Evolutionary conservation across 2,888 invertebrate species (phyloP).

Genomic region (Erebia aethiops): DNA sequence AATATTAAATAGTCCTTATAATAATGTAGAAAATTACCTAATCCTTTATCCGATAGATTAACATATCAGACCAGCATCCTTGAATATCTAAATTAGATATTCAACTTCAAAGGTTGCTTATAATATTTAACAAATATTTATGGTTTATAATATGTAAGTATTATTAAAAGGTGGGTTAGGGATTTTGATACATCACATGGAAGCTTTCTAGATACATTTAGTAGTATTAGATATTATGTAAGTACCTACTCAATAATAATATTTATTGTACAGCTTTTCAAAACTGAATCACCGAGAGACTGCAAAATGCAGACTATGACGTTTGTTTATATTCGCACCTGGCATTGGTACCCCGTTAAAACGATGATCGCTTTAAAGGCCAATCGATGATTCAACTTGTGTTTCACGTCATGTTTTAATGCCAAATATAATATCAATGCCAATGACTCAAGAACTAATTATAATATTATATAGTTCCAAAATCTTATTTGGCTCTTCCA

Average conservation of each 20-base stretch:
- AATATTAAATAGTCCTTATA: not conserved
- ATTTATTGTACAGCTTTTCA: not conserved
- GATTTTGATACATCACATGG: too few species aligned
- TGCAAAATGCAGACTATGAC: not conserved
- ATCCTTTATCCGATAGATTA: not conserved
- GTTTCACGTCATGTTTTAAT: slow-evolving; percentile 16
- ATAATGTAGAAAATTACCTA: not conserved
- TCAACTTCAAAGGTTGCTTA: not conserved
- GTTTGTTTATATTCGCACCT: slow-evolving; percentile 19
- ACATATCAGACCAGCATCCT: not conserved
- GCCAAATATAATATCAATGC: slow-evolving; percentile 24
- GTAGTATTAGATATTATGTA: too few species aligned
- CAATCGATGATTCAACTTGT: slow-evolving; percentile 24
- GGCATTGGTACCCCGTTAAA: slow-evolving; percentile 12
- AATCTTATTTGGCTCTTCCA: too few species aligned
- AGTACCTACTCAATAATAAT: not conserved
- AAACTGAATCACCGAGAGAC: not conserved
- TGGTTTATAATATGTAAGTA: not conserved
- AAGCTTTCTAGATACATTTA: too few species aligned
- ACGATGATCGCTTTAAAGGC: slow-evolving; percentile 13
- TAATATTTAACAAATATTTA: not conserved
- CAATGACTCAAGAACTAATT: slow-evolving; percentile 26
- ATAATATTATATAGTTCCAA: not conserved
- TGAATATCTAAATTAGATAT: not conserved
- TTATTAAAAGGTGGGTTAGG: too few species aligned